A percentile compares a stretch with the other conserved stretches of the same genome.
phyloP scores from a whole-genome alignment of 2,113 vertebrate species.

The Ciconia maguari region DNA sequence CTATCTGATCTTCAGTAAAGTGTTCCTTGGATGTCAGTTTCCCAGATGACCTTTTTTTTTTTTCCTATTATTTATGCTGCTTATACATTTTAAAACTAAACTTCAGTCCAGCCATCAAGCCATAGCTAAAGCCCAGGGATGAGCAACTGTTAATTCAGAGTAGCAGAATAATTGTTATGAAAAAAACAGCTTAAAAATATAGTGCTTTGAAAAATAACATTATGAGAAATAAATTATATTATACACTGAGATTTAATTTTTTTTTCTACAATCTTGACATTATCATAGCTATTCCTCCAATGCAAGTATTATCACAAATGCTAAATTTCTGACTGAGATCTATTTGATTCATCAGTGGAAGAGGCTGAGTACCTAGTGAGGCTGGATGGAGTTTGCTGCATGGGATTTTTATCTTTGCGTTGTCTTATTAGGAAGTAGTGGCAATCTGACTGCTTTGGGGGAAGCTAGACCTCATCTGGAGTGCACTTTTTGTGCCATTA shows the following conservation, averaged over 20 bases:
- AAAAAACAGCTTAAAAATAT: neutral
- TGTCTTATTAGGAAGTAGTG: neutral
- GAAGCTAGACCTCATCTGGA: neutral
- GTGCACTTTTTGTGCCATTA: neutral
- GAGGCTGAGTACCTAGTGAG: neutral
- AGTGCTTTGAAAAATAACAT: neutral
- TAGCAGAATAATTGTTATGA: neutral
- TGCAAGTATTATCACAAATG: neutral
- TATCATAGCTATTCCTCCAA: neutral
- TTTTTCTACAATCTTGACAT: neutral
- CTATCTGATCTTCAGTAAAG: neutral
- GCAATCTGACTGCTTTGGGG: neutral
- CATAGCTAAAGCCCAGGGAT: neutral
- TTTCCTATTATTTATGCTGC: neutral
- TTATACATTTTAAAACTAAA: neutral
- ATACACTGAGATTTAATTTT: neutral
- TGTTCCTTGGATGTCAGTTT: neutral
- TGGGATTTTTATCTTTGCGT: neutral
- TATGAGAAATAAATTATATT: neutral
- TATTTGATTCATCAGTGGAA: neutral
- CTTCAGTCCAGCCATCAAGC: neutral
- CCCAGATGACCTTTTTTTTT: neutral
- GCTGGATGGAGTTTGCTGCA: neutral
- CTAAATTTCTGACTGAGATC: neutral
- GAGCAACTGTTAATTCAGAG: neutral